Evolutionary conservation across 2,797 vertebrate genomes (phyloP), one percentile per base, ranked within the genome.

Genomic region (Chelon labrosus): DNA sequence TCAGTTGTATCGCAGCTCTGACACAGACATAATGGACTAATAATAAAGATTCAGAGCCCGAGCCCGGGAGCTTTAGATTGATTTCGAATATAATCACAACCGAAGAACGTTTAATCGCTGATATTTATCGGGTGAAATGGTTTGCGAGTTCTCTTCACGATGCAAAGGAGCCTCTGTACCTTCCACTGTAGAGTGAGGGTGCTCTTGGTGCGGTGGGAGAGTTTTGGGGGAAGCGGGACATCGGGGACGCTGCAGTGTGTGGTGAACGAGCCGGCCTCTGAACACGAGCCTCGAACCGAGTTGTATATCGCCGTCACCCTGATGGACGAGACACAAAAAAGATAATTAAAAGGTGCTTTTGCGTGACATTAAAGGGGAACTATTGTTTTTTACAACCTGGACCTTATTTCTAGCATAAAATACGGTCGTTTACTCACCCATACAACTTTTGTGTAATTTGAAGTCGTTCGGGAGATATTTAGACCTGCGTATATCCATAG

Each of bases 111-210:
- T 35, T 16, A 35, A 14, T 37, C n/a, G n/a, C 54, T 39, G 17
- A 47, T 17, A 4, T 8, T 49, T 19, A 3, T 49, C 4, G 46
- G 19, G 46, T n/a, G 44, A 46, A 46, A 46, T 46, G 7, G 16
- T 46, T 46, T 17, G 12, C 12, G 42, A 46, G 42, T 44, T 7
- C 25, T 44, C 42, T 16, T 44, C 42, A 0, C 16, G 42, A 44
- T 27, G 12, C 10, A 44, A 44, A 41, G 11, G 39, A 41, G 39
- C 39, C 42, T 17, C 56, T 78, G 54, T 93, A 99, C 98, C 97
- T 99, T 99, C 98, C 98, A 99, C 70, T 99, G 97, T 84, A 99
- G 86, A 76, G 96, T 96, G 55, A 99, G 95, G 66, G 96, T 96
- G 91, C 93, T 97, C 95, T 97, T 98, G 91, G 95, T 96, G 91